Evolutionary conservation across 2,888 invertebrate species (phyloP).

Genomic region (Hydropsyche betteni): DNA sequence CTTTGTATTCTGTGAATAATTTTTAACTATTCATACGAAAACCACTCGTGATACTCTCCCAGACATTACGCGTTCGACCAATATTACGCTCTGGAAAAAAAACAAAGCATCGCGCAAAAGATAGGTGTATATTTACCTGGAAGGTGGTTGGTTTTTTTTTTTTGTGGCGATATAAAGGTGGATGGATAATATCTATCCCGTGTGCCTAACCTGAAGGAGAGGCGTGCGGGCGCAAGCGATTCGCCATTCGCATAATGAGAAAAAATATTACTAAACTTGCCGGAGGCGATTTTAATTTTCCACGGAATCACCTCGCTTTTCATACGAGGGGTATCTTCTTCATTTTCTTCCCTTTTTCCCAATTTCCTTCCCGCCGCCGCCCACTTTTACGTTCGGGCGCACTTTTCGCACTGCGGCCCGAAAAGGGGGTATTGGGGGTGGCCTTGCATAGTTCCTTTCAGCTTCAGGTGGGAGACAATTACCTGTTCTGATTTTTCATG

Average conservation of each 20-base stretch:
- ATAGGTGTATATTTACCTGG: conserved; percentile 33
- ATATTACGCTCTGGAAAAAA: conserved; percentile 22
- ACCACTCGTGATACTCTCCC: not conserved
- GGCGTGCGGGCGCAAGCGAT: conserved; percentile 57
- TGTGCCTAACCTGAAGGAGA: conserved; percentile 34
- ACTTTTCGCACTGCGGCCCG: conserved; percentile 17
- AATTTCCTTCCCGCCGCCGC: conserved; percentile 38
- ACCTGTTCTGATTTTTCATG: conserved; percentile 40
- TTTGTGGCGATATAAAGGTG: conserved; percentile 38
- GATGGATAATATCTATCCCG: conserved; percentile 42
- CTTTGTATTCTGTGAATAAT: not conserved
- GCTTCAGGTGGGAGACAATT: conserved; percentile 38
- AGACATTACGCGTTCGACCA: not conserved
- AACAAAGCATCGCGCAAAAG: conserved; percentile 8
- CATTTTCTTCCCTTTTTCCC: conserved; percentile 42
- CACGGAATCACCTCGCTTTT: conserved; percentile 60
- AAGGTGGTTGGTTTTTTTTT: conserved; percentile 14
- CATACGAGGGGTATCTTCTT: conserved; percentile 43
- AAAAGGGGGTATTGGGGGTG: not conserved
- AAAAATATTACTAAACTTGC: conserved; percentile 62
- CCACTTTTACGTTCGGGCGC: not conserved
- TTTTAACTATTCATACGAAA: not conserved
- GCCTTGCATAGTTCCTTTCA: conserved; percentile 30
- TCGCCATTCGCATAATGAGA: conserved; percentile 58
- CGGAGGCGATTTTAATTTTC: conserved; percentile 67